Conservation (phyloP, 2,888 invertebrate genomes). For the Pollenia labialis region DNA sequence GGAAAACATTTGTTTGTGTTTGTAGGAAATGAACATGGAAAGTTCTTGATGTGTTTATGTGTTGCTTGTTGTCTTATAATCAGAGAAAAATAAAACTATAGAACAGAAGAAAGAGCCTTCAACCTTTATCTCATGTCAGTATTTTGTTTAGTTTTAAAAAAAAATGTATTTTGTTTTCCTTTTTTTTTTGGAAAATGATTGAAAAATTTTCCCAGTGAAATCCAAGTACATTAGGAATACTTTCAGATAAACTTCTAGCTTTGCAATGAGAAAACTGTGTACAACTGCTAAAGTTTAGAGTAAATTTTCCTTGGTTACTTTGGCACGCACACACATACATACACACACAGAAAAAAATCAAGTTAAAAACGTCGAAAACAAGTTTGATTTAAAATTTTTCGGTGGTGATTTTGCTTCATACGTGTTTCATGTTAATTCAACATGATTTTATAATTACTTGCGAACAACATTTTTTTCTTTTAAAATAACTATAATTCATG, state of each 20-base stretch:
- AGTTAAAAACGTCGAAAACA: no score
- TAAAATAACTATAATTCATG: no score
- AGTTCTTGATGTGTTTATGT: slow-evolving; percentile 41
- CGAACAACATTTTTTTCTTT: no score
- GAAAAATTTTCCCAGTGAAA: slow-evolving; percentile 39
- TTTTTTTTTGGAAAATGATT: slow-evolving; percentile 12
- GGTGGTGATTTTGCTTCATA: no score
- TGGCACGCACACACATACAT: not conserved
- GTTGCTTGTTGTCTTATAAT: slow-evolving; percentile 30
- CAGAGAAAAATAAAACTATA: slow-evolving; percentile 34
- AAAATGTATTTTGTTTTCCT: slow-evolving; percentile 25
- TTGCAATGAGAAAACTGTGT: slow-evolving; percentile 18
- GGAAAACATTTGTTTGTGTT: slow-evolving; percentile 35
- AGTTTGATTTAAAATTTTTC: no score
- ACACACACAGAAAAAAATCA: no score
- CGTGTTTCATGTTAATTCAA: no score
- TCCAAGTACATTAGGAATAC: slow-evolving; percentile 48
- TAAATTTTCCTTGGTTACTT: slow-evolving; percentile 3
- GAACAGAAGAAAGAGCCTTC: slow-evolving; percentile 37
- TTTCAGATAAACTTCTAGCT: slow-evolving; percentile 47
- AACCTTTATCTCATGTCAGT: slow-evolving; percentile 55
- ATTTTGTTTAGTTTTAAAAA: slow-evolving; percentile 39
- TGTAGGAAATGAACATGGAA: slow-evolving; percentile 40
- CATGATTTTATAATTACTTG: no score
- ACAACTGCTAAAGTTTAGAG: slow-evolving; percentile 35